A percentile compares a stretch with the other conserved stretches of the same genome.
Evolutionary conservation across 2,113 vertebrate genomes (phyloP).

Genomic region (Marmota flaviventris): DNA sequence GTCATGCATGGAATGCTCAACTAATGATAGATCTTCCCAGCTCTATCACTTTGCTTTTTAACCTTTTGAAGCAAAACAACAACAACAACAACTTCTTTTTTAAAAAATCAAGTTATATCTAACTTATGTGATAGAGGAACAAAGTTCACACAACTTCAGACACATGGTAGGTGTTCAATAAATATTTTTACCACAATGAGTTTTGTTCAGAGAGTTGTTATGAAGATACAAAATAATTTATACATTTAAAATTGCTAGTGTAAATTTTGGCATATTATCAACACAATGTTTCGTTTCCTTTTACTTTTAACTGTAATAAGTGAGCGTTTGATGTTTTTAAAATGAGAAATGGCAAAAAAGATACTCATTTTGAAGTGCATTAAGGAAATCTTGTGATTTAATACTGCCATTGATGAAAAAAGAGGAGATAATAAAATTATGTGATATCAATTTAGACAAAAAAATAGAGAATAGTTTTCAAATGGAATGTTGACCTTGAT

Average conservation of each 20-base stretch:
- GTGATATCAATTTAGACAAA: neutral
- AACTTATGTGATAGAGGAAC: neutral
- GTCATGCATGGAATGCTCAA: neutral
- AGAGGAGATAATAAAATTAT: neutral
- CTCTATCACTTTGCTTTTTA: neutral
- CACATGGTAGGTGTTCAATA: neutral
- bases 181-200: neutral
- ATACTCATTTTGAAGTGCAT: constrained; percentile 21
- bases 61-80: neutral
- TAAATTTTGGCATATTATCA: neutral
- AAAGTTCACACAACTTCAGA: neutral
- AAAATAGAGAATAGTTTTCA: neutral
- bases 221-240: constrained; percentile 27
- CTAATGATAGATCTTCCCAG: neutral
- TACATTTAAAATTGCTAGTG: constrained; percentile 12
- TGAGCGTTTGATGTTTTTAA: neutral
- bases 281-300: constrained; percentile 11
- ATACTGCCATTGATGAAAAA: neutral
- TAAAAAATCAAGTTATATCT: neutral
- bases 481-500: neutral
- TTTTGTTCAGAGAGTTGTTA: neutral
- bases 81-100: neutral
- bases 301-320: constrained; percentile 42
- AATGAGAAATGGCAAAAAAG: neutral
- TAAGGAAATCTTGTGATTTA: constrained; percentile 26